Evolutionary conservation across 2,888 invertebrate genomes (phyloP), one percentile per base, ranked within the genome.

Genomic region (Erebia ligea): DNA sequence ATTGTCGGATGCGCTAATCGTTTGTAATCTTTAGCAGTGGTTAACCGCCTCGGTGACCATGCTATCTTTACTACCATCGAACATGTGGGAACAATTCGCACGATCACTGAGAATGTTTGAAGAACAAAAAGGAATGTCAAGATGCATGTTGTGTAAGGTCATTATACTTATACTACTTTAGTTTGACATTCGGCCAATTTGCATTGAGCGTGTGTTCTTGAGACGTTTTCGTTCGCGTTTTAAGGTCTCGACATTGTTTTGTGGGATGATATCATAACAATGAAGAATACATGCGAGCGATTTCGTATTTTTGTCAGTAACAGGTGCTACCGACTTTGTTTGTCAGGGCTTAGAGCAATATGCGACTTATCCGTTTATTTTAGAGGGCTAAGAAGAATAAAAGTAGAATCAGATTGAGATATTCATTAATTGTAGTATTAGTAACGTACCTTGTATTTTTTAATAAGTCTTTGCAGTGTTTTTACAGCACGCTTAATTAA

Each of bases 61-160:
- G 81, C 80, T 86, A 85, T 79, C 81, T 79, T 77, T 80, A 74
- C 72, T 82, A 81, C 75, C 70, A 73, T 77, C 71, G 45, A 69
- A 75, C 73, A 78, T 86, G 87, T 92, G 92, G 84, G 92, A 93
- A 85, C 74, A 63, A 74, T 88, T 92, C 92, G 77, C 92, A 92
- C 89, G 87, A 78, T 77, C 77, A 78, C 80, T 80, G 81, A 78
- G 84, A 88, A 86, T 86, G 86, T 88, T 83, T 86, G 84, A 81
- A 81, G 84, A 85, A 90, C 88, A 91, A 89, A 90, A 87, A 82
- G 87, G 87, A 93, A 93, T 93, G 92, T 91, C 92, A 93, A 90
- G 92, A 92, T 89, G 87, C 84, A 85, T 82, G 82, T 92, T 90
- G 89, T 80, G 91, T 85, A 91, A 91, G 76, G 75, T 68, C 70